phyloP scores from a whole-genome alignment of 2,888 invertebrate genomes.

The Ophion ellenae region DNA sequence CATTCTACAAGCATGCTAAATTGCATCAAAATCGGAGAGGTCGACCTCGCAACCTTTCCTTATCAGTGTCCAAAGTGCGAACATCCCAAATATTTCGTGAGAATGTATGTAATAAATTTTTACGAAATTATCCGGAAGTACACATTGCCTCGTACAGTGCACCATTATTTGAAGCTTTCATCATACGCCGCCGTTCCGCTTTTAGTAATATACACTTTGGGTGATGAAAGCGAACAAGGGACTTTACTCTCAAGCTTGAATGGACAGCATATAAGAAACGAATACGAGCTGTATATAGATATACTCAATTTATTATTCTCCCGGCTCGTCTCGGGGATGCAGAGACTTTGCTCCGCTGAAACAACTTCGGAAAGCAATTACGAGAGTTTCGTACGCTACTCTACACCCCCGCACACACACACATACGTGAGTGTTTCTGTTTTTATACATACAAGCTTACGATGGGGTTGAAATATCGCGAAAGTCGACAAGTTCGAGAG shows the following conservation, averaged over 20 bases:
- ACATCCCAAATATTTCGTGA: neutral
- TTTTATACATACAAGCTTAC: neutral
- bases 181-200: neutral
- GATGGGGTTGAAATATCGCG: constrained; percentile 50
- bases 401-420: constrained; percentile 4
- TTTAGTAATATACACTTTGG: constrained; percentile 21
- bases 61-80: too few species aligned
- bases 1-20: too few species aligned
- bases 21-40: too few species aligned
- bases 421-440: neutral
- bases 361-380: constrained; percentile 70
- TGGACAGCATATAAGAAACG: constrained; percentile 31
- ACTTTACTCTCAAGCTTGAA: neutral
- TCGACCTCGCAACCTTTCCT: too few species aligned
- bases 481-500: constrained; percentile 36
- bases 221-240: constrained; percentile 48
- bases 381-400: constrained; percentile 53
- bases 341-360: constrained; percentile 51
- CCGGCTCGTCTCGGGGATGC: constrained; percentile 42
- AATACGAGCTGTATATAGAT: constrained; percentile 35
- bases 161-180: constrained; percentile 14
- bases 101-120: neutral
- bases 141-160: neutral
- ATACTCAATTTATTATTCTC: constrained; percentile 62
- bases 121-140: neutral